Evolutionary conservation across 1,140 invertebrate species (phyloP), one percentile per base, ranked within the genome.

Genomic region (Bactericera cockerelli): DNA sequence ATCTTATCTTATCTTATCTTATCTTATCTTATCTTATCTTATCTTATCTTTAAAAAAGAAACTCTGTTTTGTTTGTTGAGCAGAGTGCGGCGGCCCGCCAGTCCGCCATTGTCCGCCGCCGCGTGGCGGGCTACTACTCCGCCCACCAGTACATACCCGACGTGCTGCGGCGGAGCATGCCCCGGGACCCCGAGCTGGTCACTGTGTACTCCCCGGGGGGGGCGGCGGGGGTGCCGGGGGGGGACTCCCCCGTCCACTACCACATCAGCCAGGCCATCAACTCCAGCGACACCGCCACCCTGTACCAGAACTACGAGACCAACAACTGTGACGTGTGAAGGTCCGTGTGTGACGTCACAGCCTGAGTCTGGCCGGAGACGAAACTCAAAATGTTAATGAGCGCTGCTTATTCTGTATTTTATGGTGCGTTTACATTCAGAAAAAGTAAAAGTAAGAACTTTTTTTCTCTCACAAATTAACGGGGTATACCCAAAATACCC

Each of bases 181-280:
- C n/a, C n/a, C n/a, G 42, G 22, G 42, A 49, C 19, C 42, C 42
- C 3, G 42, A 19, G 8, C n/a, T 22, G 19, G 42, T 49, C n/a
- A 19, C n/a, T 22, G n/a, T 22, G n/a, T 22, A 16, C n/a, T 16
- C 42, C n/a, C 22, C 42, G 42, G 42, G 42, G n/a, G 13, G 13
- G 4, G 28, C 4, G 13, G 13, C 4, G 4, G 28, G 28, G 13
- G 28, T 31, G 28, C n/a, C n/a, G n/a, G 42, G 42, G 22, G 42
- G 42, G 4, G 42, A 49, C 3, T 49, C 42, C n/a, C 42, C 42
- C n/a, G 8, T 49, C 3, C 42, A 49, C 22, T 49, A 49, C 19
- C 42, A 49, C 22, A 49, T 49, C 42, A 49, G 8, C n/a, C 42
- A 49, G 22, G n/a, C 42, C 42, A 49, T 49, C n/a, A 49, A 49